Evolutionary conservation across 2,113 vertebrate genomes (phyloP).

Genomic region (Megaleporinus macrocephalus): DNA sequence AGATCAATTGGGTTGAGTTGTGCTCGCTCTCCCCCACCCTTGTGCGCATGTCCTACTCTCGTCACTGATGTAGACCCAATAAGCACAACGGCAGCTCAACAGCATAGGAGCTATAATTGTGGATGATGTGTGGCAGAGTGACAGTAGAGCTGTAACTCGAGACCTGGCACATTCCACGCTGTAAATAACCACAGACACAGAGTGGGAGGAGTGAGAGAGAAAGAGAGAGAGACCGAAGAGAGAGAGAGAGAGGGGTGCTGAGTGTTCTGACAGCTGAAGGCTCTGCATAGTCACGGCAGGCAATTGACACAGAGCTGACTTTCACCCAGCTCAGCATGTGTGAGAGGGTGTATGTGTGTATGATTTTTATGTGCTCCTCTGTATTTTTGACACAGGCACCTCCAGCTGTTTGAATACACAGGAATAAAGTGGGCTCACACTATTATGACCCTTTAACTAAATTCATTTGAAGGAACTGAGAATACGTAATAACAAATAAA

Average conservation of each 20-base stretch:
- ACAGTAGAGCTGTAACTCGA: conserved; percentile 47
- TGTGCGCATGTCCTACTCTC: not conserved
- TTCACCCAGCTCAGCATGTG: not conserved
- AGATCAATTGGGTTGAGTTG: not conserved
- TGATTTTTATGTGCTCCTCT: conserved; percentile 53
- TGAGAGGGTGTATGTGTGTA: conserved; percentile 17
- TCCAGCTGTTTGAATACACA: not conserved
- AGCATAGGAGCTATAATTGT: conserved; percentile 41
- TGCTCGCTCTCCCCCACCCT: not conserved
- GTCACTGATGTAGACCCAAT: conserved; percentile 2
- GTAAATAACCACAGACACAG: conserved; percentile 41
- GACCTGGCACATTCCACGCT: conserved; percentile 43
- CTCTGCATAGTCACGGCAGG: conserved; percentile 2
- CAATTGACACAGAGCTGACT: conserved; percentile 27
- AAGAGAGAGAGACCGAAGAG: conserved; percentile 15
- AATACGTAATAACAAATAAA: too few species aligned
- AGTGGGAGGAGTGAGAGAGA: not conserved
- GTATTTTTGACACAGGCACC: conserved; percentile 34
- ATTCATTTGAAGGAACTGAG: not conserved
- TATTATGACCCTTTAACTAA: not conserved
- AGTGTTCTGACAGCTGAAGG: conserved; percentile 47
- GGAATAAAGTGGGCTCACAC: not conserved
- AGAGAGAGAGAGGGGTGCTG: conserved; percentile 34
- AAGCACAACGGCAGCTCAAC: not conserved
- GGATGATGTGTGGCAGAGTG: conserved; percentile 26